Evolutionary conservation across 2,888 invertebrate genomes (phyloP), one percentile per base, ranked within the genome.

Genomic region (Buathra laborator): DNA sequence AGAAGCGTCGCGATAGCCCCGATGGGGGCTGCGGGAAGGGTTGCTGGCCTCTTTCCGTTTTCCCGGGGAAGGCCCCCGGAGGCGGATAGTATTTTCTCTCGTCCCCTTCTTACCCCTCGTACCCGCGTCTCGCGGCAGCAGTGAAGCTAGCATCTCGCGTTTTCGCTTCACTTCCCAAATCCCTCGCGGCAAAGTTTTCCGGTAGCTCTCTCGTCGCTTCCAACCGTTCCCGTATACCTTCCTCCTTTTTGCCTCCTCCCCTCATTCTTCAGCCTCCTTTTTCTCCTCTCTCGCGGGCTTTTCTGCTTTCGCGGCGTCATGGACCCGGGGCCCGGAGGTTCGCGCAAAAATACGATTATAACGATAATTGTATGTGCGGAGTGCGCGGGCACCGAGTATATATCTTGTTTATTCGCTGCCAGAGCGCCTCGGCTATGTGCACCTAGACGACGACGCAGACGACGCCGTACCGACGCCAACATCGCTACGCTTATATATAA

Each of bases 341-440:
- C 87, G 89, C 86, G 89, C 88, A 91, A 92, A 93, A 92, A 92
- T 93, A 93, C 90, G 92, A 92, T 93, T 93, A 91, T 92, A 93
- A 92, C 91, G 92, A 92, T 93, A 93, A 93, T 93, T 93, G 92
- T 91, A 91, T 91, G 90, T 91, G 91, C 91, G 88, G 90, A 93
- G 91, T 91, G 91, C 90, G 89, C 90, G 89, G 48, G 86, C 86
- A 81, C 85, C 85, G 70, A 72, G 68, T 86, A 83, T 91, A 92
- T 87, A 92, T 92, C 90, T 92, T 90, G 90, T 92, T 93, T 93
- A 93, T 92, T 91, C 89, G 87, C 88, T 83, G 82, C 87, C 85
- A 75, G 83, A 87, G 88, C 86, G 87, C 86, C 86, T 86, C 81
- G 59, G 66, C 86, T 88, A 88, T 88, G 85, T 88, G 87, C 86